Base-by-base conservation (phyloP, 1,140 invertebrate genomes). In the Diabrotica virgifera region DNA sequence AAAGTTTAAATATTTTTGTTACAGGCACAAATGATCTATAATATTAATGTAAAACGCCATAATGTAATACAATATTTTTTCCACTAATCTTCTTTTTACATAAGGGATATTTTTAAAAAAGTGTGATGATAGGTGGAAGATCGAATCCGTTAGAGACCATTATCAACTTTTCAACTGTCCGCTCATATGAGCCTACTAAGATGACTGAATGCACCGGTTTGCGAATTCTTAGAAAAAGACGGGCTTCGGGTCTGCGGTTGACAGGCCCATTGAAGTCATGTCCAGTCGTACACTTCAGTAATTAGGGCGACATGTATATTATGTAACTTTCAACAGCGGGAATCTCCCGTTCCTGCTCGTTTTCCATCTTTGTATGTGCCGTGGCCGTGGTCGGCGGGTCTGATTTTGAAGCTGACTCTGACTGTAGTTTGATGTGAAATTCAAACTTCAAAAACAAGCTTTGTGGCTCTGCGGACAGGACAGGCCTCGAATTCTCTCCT, bases 151-250 rank as follows among this genome's bases (percentile, higher is more conserved):
- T 46, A 8, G 6, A 63, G 52, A 53, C 67, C 62, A 69, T 71
- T 71, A 71, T 69, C 67, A 65, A 68, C 67, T 65, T 63, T 64
- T 63, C 59, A 56, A 53, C 52, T 50, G 57, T 51, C 54, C 59
- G 50, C 59, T 56, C 51, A 63, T 59, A 67, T 67, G 61, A 61
- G 56, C 55, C 56, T 67, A 62, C 62, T 58, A 67, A 62, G 51
- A 51, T 71, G 70, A 71, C 64, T 71, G 70, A 71, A 71, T 69
- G 70, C 70, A 71, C 52, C 66, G 64, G 70, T 66, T 69, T 64
- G 70, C 67, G 67, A 71, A 69, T 71, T 69, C 67, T 71, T 71
- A 65, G 24, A 61, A 69, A 37, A 59, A 67, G 70, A 71, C 63
- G 63, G 63, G 40, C 60, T 55, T 38, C 52, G 58, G 24, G 63